Evolutionary conservation across 2,113 vertebrate species (phyloP).

Genomic region (Shinisaurus crocodilurus): DNA sequence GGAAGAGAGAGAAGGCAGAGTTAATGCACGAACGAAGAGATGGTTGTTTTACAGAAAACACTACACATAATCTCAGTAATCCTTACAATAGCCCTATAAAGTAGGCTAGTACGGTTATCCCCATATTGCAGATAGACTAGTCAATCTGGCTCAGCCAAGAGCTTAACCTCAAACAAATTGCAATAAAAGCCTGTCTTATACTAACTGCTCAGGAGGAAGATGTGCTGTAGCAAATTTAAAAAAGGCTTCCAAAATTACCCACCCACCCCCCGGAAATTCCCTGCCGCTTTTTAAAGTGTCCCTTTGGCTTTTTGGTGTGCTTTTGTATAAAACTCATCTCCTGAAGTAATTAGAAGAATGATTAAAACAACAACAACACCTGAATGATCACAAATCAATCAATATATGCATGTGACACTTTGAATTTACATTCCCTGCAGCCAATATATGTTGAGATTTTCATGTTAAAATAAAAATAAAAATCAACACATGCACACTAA

Average conservation of each 20-base stretch:
- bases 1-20: background rate
- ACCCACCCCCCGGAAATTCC: no score
- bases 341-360: background rate
- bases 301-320: background rate
- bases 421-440: background rate
- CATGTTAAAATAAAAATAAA: no score
- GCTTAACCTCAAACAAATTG: background rate
- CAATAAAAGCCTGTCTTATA: background rate
- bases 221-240: background rate
- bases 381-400: no score
- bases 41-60: background rate
- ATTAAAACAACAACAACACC: background rate
- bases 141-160: background rate
- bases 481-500: background rate
- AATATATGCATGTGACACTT: background rate
- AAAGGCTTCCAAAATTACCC: background rate
- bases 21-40: background rate
- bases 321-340: background rate
- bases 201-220: background rate
- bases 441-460: no score
- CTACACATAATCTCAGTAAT: background rate
- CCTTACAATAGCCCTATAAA: background rate
- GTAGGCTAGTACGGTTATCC: background rate
- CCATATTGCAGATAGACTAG: background rate
- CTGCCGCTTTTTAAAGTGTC: background rate